Percentiles rank a stretch among this genome's conserved stretches.
Conservation (phyloP, 2,888 invertebrate species). For the Erpobdella octoculata region DNA sequence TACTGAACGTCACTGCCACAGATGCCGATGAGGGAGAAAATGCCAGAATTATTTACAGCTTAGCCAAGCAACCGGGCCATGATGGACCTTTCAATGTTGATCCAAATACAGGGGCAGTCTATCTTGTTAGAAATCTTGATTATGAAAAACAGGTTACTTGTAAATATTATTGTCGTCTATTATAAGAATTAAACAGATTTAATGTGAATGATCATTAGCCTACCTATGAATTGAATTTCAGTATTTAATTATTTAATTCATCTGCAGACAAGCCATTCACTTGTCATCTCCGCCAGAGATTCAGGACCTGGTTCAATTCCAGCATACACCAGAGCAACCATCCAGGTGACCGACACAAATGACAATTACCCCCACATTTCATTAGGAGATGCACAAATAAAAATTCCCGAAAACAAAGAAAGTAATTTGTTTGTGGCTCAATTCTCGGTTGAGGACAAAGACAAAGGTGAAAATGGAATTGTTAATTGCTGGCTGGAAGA, state of each 20-base stretch:
- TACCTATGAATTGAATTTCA: background rate
- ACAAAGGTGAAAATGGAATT: slow-evolving; percentile 45
- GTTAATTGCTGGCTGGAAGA: slow-evolving; percentile 45
- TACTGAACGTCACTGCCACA: slow-evolving; percentile 32
- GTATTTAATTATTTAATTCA: background rate
- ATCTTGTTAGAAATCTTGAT: slow-evolving; percentile 30
- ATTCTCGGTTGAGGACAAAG: slow-evolving; percentile 45
- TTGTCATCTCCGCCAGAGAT: slow-evolving; percentile 34
- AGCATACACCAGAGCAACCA: slow-evolving; percentile 31
- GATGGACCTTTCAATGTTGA: slow-evolving; percentile 29
- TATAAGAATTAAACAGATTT: background rate
- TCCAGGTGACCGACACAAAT: slow-evolving; percentile 34
- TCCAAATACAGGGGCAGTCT: slow-evolving; percentile 27
- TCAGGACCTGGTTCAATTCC: slow-evolving; percentile 27
- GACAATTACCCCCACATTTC: slow-evolving; percentile 33
- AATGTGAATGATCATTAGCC: too few relatives aligned
- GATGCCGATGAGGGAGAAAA: slow-evolving; percentile 33
- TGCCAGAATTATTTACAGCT: slow-evolving; percentile 31
- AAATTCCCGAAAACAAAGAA: slow-evolving; percentile 42
- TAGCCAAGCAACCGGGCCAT: slow-evolving; percentile 22
- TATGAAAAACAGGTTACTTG: slow-evolving; percentile 27
- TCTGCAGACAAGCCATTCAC: slow-evolving; percentile 16
- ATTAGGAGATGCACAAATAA: slow-evolving; percentile 26
- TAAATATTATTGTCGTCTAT: background rate
- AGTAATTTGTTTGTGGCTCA: slow-evolving; percentile 45